Evolutionary conservation across 2,888 invertebrate genomes (phyloP), one percentile per base, ranked within the genome.

Genomic region (Drosophila mettleri): DNA sequence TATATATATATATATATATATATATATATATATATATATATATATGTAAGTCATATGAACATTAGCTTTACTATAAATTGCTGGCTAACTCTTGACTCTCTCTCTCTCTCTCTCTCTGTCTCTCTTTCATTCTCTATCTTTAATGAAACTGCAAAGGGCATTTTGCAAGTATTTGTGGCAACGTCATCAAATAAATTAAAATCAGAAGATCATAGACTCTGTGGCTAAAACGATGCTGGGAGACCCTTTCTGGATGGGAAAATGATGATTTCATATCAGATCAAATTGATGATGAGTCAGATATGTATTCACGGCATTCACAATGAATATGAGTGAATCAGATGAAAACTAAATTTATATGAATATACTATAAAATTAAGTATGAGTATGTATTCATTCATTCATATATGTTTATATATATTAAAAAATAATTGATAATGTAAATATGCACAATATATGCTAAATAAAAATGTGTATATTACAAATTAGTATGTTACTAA

Each of bases 101-200:
- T 31, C 31, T 9, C 31, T 18, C 18, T 29, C 14, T 29, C 18
- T 27, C 10, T 29, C 6, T 22, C 33, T 8, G 3, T 22, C 14
- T 49, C 3, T 8, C 7, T 22, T 10, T 12, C 7, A 9, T 10
- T 36, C 2, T 24, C 27, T 5, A 3, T 12, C 51, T 18, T 4
- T 27, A n/a, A 34, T 41, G 34, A 10, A 46, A 49, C 29, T 24
- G 38, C 20, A 31, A 22, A 24, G 54, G 34, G 49, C 41, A 51
- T 75, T 58, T 51, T 22, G 38, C 29, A 45, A 41, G 18, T 38
- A 65, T 51, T 74, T 63, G 63, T 45, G 31, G 63, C 48, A 48
- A 54, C 34, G 70, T 34, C 20, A 60, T 33, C 82, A 85, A 66
- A 68, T 78, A 59, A 57, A 81, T 71, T 81, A 68, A 66, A 63